phyloP scores from a whole-genome alignment of 2,888 invertebrate genomes.

The Ptilodon capucinus region DNA sequence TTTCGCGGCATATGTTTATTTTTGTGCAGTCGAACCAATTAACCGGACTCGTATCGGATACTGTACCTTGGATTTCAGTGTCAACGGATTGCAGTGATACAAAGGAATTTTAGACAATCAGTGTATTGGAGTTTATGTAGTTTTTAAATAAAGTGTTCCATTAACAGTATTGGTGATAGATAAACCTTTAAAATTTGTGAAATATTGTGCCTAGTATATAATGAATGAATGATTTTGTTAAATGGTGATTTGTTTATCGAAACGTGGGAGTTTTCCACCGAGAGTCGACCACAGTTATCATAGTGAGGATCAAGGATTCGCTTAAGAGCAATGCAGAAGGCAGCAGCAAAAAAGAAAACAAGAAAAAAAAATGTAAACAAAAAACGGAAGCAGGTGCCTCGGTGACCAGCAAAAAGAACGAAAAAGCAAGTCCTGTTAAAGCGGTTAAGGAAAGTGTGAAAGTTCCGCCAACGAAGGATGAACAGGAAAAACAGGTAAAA shows the following conservation, averaged over 20 bases:
- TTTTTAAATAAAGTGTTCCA: constrained; percentile 17
- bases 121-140: constrained; percentile 22
- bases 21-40: constrained; percentile 52
- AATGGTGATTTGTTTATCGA: constrained; percentile 17
- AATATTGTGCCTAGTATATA: constrained; percentile 9
- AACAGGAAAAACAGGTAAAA: constrained; percentile 58
- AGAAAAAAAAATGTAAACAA: constrained; percentile 83
- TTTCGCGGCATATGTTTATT: constrained; percentile 62
- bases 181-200: constrained; percentile 5
- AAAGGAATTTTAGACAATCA: constrained; percentile 43
- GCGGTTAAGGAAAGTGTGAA: constrained; percentile 61
- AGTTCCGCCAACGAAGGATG: constrained; percentile 56
- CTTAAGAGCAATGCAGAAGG: constrained; percentile 83
- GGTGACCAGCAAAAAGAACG: constrained; percentile 74
- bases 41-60: constrained; percentile 40
- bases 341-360: constrained; percentile 83
- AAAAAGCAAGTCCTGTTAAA: constrained; percentile 54
- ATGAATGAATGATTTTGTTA: constrained; percentile 20
- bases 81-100: constrained; percentile 75
- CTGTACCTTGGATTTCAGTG: constrained; percentile 75
- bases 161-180: constrained; percentile 4
- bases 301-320: constrained; percentile 86
- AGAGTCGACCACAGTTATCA: constrained; percentile 78
- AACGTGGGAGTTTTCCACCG: constrained; percentile 18
- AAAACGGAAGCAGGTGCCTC: constrained; percentile 77